A percentile compares a stretch with the other conserved stretches of the same genome.
phyloP scores from a whole-genome alignment of 2,888 invertebrate genomes.

The Eristalinus aeneus region DNA sequence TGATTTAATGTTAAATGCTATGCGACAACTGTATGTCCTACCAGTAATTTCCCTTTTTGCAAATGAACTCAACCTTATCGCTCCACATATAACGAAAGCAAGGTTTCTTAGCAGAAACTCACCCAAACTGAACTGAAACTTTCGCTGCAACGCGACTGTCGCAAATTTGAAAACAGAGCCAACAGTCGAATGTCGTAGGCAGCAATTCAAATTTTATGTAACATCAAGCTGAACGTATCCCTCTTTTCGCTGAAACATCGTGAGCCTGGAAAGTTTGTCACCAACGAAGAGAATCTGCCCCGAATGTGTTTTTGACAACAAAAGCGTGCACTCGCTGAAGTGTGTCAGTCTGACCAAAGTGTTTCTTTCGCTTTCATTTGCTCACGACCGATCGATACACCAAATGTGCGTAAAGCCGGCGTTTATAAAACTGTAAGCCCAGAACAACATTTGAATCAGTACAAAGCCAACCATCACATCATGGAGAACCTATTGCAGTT shows the following conservation, averaged over 20 bases:
- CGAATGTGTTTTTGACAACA: constrained; percentile 6
- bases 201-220: neutral
- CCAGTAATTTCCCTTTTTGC: too few relatives aligned
- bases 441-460: constrained; percentile 24
- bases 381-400: constrained; percentile 27
- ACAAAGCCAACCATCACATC: neutral
- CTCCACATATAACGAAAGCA: too few relatives aligned
- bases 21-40: too few relatives aligned
- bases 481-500: constrained; percentile 34
- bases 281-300: neutral
- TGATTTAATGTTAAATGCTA: too few relatives aligned
- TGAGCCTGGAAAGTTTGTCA: constrained; percentile 47
- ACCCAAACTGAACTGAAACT: neutral
- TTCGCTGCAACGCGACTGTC: neutral
- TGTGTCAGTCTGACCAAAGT: constrained; percentile 11
- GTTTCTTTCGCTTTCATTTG: constrained; percentile 38
- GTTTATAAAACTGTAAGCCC: constrained; percentile 46
- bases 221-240: neutral
- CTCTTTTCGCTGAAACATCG: neutral
- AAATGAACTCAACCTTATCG: too few relatives aligned
- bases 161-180: neutral
- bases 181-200: neutral
- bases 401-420: neutral
- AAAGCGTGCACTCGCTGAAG: constrained; percentile 13
- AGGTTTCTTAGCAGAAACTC: neutral